Percentiles rank a stretch among this genome's conserved stretches.
Evolutionary conservation across 2,797 vertebrate species (phyloP).

Genomic region (Paratrypauchen microcephalus): DNA sequence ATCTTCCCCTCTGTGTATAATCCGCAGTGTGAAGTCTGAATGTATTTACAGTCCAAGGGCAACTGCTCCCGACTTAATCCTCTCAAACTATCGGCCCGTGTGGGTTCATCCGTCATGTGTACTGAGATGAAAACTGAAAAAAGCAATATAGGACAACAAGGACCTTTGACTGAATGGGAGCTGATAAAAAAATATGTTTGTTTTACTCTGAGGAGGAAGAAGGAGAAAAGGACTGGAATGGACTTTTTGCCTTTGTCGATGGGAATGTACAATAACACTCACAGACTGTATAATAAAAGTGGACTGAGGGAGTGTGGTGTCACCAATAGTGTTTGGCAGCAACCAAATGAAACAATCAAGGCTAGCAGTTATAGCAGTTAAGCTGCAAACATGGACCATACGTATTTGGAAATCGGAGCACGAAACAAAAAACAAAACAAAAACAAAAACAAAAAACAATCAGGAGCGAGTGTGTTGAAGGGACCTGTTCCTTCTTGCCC

Average conservation of each 20-base stretch:
- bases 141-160: not conserved
- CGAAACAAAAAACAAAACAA: too few relatives aligned
- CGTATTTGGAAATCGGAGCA: too few relatives aligned
- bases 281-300: not conserved
- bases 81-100: constrained; percentile 5
- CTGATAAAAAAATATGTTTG: not conserved
- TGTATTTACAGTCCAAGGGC: constrained; percentile 11
- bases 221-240: not conserved
- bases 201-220: not conserved
- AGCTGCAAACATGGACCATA: too few relatives aligned
- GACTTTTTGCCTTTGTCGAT: not conserved
- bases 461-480: too few relatives aligned
- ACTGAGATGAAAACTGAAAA: constrained; percentile 5
- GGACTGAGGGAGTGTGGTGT: too few relatives aligned
- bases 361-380: too few relatives aligned
- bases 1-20: constrained; percentile 22
- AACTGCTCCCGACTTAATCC: constrained; percentile 2
- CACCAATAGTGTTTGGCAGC: too few relatives aligned
- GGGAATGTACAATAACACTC: not conserved
- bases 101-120: constrained; percentile 3
- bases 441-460: too few relatives aligned
- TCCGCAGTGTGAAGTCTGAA: constrained; percentile 12
- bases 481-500: too few relatives aligned
- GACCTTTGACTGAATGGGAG: not conserved
- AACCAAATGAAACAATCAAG: too few relatives aligned